Evolutionary conservation across 1,140 invertebrate genomes (phyloP).

Genomic region (Lasioglossum albipes): DNA sequence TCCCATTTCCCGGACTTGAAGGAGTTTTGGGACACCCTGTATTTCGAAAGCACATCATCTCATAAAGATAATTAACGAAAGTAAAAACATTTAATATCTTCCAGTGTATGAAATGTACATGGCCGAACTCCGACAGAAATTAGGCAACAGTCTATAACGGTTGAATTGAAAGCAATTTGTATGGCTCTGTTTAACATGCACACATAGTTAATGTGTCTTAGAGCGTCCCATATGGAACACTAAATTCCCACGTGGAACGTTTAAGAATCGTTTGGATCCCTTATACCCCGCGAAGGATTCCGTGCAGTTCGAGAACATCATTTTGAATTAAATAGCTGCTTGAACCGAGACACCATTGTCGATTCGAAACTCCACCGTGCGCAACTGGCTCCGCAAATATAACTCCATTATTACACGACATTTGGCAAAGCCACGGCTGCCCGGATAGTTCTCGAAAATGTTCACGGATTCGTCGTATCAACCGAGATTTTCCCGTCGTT

Average conservation of each 20-base stretch:
- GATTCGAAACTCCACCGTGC: constrained; percentile 30
- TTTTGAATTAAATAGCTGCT: constrained; percentile 50
- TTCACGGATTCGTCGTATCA: constrained; percentile 36
- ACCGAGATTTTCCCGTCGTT: constrained; percentile 46
- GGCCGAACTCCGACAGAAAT: too few relatives aligned
- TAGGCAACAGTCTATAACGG: too few relatives aligned
- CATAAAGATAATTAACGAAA: too few relatives aligned
- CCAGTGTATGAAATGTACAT: too few relatives aligned
- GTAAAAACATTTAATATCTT: too few relatives aligned
- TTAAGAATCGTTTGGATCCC: background rate
- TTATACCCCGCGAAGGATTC: background rate
- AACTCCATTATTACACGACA: constrained; percentile 58
- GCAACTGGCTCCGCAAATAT: constrained; percentile 32
- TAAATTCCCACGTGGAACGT: background rate
- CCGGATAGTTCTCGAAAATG: constrained; percentile 53
- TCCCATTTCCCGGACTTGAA: too few relatives aligned
- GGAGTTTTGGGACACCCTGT: too few relatives aligned
- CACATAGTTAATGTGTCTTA: too few relatives aligned
- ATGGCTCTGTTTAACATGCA: too few relatives aligned
- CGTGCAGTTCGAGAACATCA: background rate
- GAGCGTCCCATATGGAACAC: background rate
- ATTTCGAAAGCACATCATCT: too few relatives aligned
- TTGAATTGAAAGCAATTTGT: too few relatives aligned
- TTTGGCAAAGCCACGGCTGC: constrained; percentile 54
- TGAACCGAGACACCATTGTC: constrained; percentile 42